Evolutionary conservation across 2,797 vertebrate genomes (phyloP), one percentile per base, ranked within the genome.

Genomic region (Myripristis murdjan): DNA sequence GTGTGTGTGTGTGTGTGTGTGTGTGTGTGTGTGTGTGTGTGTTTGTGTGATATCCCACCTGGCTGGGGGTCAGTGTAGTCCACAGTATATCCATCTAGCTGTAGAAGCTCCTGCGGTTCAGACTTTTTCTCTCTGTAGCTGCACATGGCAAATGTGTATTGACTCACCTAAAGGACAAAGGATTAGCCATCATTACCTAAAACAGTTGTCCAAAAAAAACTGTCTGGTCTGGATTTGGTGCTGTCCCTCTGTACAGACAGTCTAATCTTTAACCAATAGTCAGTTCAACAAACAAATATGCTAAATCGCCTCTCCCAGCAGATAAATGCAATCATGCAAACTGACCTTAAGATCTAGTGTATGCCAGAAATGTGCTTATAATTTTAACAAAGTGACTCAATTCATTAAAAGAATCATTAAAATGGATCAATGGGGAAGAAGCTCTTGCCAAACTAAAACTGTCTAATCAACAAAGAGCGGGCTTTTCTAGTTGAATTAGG

Each of bases 141-240:
- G 94, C 98, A 99, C 97, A 99, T 99, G 89, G 98, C 98, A 90
- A 99, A 99, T 0, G 98, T 99, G 84, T 99, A 99, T 91, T 99
- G 98, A 93, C 98, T 99, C 91, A 99, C 98, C 98, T 99, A 82
- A 35, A 75, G 86, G 69, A 77, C 4, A 87, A 77, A 90, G 82
- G 1, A 68, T 85, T 44, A 90, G 77, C 44, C 1, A 31, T 73
- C 33, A 72, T n/a, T n/a, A n/a, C n/a, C 6, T 3, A 23, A 64
- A 52, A 71, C 20, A 24, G 20, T 56, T 26, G 54, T n/a, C n/a
- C 33, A 31, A 28, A 31, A 31, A 31, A 6, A 28, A 35, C 33
- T 35, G 33, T 35, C 10, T 35, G 8, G 33, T 1, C 33, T 31
- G 15, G 33, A 54, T 22, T 35, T 9, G 8, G 33, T 2, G 33